Conservation (phyloP, 2,888 invertebrate species). For the Abrostola tripartita region DNA sequence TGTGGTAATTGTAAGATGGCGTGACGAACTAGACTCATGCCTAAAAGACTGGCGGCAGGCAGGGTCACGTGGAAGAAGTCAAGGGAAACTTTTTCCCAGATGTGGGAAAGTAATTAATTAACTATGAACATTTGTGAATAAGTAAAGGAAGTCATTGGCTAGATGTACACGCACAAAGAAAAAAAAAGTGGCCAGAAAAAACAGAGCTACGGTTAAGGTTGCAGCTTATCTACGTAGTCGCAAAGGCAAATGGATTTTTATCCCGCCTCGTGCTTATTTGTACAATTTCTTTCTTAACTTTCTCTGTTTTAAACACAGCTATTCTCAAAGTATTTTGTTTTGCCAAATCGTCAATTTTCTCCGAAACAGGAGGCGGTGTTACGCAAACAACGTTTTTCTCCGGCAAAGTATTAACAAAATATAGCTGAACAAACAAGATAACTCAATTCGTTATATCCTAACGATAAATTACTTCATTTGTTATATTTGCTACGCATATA, state of each 20-base stretch:
- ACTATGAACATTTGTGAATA: no score
- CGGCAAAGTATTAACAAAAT: slow-evolving; percentile 42
- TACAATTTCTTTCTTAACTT: slow-evolving; percentile 14
- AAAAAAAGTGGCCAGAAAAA: not conserved
- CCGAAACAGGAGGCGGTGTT: slow-evolving; percentile 30
- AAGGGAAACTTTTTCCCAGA: no score
- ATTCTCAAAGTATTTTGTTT: slow-evolving; percentile 32
- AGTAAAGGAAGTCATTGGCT: no score
- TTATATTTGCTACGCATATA: slow-evolving; percentile 53
- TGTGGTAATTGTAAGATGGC: no score
- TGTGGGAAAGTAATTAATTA: no score
- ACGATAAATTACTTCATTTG: slow-evolving; percentile 58
- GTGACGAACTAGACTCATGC: no score
- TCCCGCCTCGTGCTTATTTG: slow-evolving; percentile 24
- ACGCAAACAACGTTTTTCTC: slow-evolving; percentile 46
- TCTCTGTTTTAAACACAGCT: slow-evolving; percentile 25
- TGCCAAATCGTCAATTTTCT: slow-evolving; percentile 48
- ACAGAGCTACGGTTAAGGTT: slow-evolving; percentile 8
- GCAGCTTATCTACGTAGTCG: slow-evolving; percentile 11
- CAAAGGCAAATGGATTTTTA: slow-evolving; percentile 3
- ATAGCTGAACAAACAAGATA: slow-evolving; percentile 55
- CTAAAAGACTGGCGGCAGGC: no score
- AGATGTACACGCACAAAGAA: no score
- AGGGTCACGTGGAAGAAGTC: no score
- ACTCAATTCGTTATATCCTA: slow-evolving; percentile 46